Evolutionary conservation across 2,797 vertebrate species (phyloP).

Genomic region (Sebastes taczanowskii): DNA sequence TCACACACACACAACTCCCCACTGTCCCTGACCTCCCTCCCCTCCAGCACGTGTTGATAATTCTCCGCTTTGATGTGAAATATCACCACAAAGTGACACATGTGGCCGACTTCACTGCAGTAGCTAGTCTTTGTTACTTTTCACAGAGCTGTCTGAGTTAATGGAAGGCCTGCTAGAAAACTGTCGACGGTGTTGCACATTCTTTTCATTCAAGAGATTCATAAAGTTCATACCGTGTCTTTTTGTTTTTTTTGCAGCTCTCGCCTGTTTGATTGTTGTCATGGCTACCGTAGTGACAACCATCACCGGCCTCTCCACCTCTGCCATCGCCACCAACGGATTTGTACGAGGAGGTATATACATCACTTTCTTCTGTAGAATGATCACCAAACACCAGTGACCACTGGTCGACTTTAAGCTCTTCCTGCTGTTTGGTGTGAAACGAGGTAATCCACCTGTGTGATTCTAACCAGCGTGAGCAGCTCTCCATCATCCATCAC

Average conservation of each 20-base stretch:
- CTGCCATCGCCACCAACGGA: slow-evolving; percentile 98
- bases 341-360: slow-evolving; percentile 97
- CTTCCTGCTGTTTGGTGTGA: not conserved
- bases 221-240: not conserved
- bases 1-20: slow-evolving; percentile 41
- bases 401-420: not conserved
- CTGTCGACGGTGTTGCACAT: slow-evolving; percentile 14
- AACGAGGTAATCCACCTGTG: not conserved
- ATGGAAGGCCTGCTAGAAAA: slow-evolving; percentile 1
- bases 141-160: slow-evolving; percentile 29
- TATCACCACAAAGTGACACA: slow-evolving; percentile 53
- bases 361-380: not conserved
- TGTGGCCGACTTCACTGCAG: slow-evolving; percentile 22
- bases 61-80: slow-evolving; percentile 63
- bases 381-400: not conserved
- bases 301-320: slow-evolving; percentile 97
- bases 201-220: slow-evolving; percentile 3
- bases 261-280: slow-evolving; percentile 89
- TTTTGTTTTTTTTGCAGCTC: slow-evolving; percentile 78
- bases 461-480: slow-evolving; percentile 24
- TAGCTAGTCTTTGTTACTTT: slow-evolving; percentile 31
- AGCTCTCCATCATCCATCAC: not conserved
- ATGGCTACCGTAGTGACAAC: slow-evolving; percentile 97
- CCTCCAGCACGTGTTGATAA: slow-evolving; percentile 25
- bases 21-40: not conserved